Percentiles rank a stretch among this genome's conserved stretches.
Conservation (phyloP, 2,888 invertebrate genomes). For the Megaustenia siamemsis region DNA sequence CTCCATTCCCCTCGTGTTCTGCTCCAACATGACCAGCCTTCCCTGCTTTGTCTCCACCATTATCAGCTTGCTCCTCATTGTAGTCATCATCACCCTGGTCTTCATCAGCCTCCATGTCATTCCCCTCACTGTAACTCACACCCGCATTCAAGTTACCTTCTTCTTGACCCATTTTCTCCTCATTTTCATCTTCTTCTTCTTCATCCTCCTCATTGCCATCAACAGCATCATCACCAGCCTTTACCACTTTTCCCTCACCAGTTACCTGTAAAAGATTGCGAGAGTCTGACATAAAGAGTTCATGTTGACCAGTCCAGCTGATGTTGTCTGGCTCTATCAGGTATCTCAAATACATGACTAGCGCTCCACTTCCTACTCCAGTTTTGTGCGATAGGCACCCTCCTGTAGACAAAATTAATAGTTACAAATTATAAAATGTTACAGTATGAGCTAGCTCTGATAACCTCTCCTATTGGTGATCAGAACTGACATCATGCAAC, state of each 20-base stretch:
- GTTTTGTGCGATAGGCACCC: constrained; percentile 78
- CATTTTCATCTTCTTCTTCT: constrained; percentile 60
- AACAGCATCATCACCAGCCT: constrained; percentile 54
- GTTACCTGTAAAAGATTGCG: constrained; percentile 45
- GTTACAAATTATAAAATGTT: background rate
- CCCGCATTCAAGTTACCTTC: constrained; percentile 51
- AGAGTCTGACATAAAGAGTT: constrained; percentile 51
- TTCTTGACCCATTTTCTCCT: constrained; percentile 57
- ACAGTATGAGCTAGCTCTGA: no score
- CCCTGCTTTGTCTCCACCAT: constrained; percentile 59
- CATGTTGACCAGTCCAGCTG: constrained; percentile 52
- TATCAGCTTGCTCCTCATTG: constrained; percentile 41
- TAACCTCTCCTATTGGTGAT: no score
- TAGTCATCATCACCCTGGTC: constrained; percentile 50
- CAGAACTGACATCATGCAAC: no score
- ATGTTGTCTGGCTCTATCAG: constrained; percentile 68
- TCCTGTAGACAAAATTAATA: constrained; percentile 56
- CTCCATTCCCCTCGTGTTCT: background rate
- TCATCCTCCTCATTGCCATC: constrained; percentile 62
- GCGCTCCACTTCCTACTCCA: constrained; percentile 77
- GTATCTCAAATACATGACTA: constrained; percentile 74
- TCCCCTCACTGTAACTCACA: constrained; percentile 26
- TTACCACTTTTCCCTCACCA: constrained; percentile 41
- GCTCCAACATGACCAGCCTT: constrained; percentile 40
- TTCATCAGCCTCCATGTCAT: constrained; percentile 50